Conservation (phyloP, 2,797 vertebrate genomes). For the Ispidina lecontei region DNA sequence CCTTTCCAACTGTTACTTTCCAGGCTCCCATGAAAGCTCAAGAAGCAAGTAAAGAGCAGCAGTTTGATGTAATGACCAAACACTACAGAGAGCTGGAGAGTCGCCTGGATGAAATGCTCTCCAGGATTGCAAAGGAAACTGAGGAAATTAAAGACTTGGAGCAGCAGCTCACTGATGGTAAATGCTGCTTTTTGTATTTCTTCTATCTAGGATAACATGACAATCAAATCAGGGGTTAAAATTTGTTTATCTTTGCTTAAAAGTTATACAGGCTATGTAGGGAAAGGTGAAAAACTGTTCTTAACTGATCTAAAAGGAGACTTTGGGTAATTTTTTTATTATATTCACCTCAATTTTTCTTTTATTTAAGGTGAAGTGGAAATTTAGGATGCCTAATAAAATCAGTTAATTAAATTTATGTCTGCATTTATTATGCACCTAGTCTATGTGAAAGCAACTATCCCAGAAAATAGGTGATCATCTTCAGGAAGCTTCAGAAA, state of each 20-base stretch:
- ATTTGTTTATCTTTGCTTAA: not conserved
- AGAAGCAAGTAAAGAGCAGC: constrained; percentile 79
- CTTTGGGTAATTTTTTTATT: not conserved
- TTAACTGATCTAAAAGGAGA: not conserved
- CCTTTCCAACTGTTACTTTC: not conserved
- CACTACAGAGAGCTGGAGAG: constrained; percentile 84
- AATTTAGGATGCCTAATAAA: not conserved
- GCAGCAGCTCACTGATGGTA: constrained; percentile 92
- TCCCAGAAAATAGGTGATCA: not conserved
- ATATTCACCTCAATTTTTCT: not conserved
- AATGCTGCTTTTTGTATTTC: not conserved
- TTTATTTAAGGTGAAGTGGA: not conserved
- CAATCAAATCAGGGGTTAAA: not conserved
- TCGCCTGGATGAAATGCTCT: constrained; percentile 87
- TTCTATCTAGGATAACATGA: not conserved
- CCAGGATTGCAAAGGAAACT: constrained; percentile 89
- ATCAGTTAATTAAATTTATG: not conserved
- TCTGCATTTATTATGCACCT: not conserved
- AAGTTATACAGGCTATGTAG: not conserved
- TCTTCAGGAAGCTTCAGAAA: not conserved
- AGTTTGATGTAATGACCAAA: constrained; percentile 85
- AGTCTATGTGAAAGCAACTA: not conserved
- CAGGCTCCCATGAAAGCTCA: constrained; percentile 83
- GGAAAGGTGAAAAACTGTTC: not conserved
- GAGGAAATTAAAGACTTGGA: constrained; percentile 94